phyloP scores from a whole-genome alignment of 1,140 invertebrate genomes.

The Batillaria attramentaria region DNA sequence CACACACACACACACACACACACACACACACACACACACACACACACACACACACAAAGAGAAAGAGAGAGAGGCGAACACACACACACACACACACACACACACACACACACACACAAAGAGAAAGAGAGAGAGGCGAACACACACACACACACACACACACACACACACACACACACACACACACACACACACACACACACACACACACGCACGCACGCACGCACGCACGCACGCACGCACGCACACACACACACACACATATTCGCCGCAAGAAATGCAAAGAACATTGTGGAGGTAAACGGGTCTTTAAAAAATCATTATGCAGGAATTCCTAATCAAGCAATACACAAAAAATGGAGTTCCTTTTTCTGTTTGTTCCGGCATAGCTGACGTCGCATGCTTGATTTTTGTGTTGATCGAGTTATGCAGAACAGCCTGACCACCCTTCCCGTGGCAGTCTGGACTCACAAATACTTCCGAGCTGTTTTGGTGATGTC shows the following conservation, averaged over 20 bases:
- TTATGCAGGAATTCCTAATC: no score
- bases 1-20: slow-evolving; percentile 2
- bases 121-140: no score
- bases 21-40: slow-evolving; percentile 19
- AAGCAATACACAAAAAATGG: no score
- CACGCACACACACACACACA: neutral
- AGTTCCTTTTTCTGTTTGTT: no score
- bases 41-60: slow-evolving; percentile 13
- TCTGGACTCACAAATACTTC: no score
- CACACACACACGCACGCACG: neutral
- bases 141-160: neutral
- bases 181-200: neutral
- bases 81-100: neutral
- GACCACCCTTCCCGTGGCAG: no score
- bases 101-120: neutral
- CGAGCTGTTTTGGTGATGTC: no score
- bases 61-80: neutral
- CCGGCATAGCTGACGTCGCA: no score
- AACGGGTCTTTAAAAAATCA: no score
- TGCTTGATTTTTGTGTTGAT: no score
- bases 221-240: neutral
- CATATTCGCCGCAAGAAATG: neutral
- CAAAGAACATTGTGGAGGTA: no score
- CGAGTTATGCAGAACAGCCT: no score
- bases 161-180: slow-evolving; percentile 1